These are phyloP conservation scores for Sinella curviseta DNA, from an alignment of 1,140 invertebrate genomes.

Conservation along the genomic window DNA sequence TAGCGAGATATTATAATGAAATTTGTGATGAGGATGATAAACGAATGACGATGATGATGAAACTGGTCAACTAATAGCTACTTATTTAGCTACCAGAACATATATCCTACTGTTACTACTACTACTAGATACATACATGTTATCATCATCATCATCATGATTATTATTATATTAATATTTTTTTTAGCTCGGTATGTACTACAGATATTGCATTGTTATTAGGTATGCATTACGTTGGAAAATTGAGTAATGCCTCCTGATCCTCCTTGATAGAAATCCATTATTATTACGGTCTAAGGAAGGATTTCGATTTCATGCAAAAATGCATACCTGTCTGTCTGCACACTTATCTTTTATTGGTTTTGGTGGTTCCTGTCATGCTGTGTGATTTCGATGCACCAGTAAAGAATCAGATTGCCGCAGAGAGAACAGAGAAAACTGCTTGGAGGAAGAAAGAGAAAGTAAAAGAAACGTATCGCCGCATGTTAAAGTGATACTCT, in stretches of 20 bases:
- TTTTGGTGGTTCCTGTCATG: too few relatives aligned
- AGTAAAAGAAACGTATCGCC: too few relatives aligned
- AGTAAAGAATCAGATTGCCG: too few relatives aligned
- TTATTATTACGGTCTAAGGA: background rate
- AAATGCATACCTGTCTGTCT: background rate
- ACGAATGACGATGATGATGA: background rate
- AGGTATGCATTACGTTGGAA: conserved; percentile 10
- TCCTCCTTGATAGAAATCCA: background rate
- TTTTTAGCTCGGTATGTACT: too few relatives aligned
- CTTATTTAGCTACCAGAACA: background rate
- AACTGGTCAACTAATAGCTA: conserved; percentile 1
- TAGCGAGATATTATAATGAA: background rate
- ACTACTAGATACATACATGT: background rate
- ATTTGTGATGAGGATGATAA: background rate
- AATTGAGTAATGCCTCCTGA: conserved; percentile 19
- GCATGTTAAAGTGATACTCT: too few relatives aligned
- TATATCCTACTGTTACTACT: background rate
- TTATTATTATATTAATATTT: background rate
- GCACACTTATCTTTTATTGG: too few relatives aligned
- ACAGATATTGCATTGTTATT: background rate
- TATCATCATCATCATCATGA: background rate
- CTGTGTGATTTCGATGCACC: too few relatives aligned
- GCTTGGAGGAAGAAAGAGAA: too few relatives aligned
- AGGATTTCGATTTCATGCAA: background rate
- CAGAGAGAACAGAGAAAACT: too few relatives aligned